Evolutionary conservation across 2,888 invertebrate genomes (phyloP).

Genomic region (Drepana falcataria): DNA sequence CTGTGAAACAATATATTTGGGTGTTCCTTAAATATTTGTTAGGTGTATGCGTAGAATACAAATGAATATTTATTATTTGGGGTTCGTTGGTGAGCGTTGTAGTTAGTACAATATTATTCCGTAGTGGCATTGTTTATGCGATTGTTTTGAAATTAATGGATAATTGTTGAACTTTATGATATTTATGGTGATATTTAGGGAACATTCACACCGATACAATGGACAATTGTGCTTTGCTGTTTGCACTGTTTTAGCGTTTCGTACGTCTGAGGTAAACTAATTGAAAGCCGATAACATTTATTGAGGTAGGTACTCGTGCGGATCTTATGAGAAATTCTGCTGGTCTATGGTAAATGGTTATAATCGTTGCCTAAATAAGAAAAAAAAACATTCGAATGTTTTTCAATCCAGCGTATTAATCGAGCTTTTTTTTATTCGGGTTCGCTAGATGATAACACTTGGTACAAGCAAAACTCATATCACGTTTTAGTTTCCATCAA

Average conservation of each 20-base stretch:
- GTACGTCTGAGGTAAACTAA: too few species aligned
- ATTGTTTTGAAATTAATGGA: not conserved
- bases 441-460: constrained; percentile 2
- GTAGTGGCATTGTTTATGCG: not conserved
- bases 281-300: too few species aligned
- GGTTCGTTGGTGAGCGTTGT: not conserved
- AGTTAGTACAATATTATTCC: not conserved
- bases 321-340: too few species aligned
- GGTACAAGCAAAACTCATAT: constrained; percentile 57
- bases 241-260: too few species aligned
- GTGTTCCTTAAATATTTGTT: not conserved
- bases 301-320: too few species aligned
- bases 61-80: not conserved
- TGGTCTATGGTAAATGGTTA: too few species aligned
- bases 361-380: too few species aligned
- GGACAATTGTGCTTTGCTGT: too few species aligned
- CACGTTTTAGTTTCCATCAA: constrained; percentile 26
- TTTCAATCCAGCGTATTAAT: too few species aligned
- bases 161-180: not conserved
- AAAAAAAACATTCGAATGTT: too few species aligned
- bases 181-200: not conserved
- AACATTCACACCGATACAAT: not conserved
- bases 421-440: too few species aligned
- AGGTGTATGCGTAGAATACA: not conserved
- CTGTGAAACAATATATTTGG: constrained; percentile 31